Evolutionary conservation across 2,888 invertebrate genomes (phyloP).

Genomic region (Nephrotoma guestfalica): DNA sequence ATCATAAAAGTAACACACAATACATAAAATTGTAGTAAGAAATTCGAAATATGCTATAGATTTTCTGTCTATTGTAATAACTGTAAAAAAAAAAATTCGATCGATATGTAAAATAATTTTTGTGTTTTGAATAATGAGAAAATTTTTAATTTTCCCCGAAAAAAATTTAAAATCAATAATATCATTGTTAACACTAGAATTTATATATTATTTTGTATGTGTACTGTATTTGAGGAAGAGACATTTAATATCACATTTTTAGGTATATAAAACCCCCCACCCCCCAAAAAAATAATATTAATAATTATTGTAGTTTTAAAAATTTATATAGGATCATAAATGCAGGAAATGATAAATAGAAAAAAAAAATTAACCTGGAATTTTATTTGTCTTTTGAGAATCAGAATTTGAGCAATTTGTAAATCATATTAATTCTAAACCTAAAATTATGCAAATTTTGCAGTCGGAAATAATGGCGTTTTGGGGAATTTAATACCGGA

Average conservation of each 20-base stretch:
- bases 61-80: not conserved
- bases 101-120: not conserved
- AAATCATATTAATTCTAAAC: not conserved
- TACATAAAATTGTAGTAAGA: not conserved
- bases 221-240: not conserved
- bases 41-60: not conserved
- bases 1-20: not conserved
- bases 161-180: not conserved
- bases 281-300: not conserved
- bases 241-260: not conserved
- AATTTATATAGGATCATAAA: not conserved
- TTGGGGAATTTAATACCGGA: not conserved
- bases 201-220: not conserved
- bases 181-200: not conserved
- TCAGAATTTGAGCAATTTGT: not conserved
- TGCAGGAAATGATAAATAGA: not conserved
- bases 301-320: not conserved
- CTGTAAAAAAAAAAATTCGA: not conserved
- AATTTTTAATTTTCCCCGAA: not conserved
- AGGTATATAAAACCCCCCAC: not conserved
- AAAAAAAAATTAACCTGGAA: not conserved
- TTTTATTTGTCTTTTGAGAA: not conserved
- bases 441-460: not conserved
- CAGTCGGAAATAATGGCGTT: not conserved
- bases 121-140: not conserved